Percentiles rank a stretch among this genome's conserved stretches.
phyloP scores from a whole-genome alignment of 2,797 vertebrate genomes.

The Lepilemur septentrionalis region DNA sequence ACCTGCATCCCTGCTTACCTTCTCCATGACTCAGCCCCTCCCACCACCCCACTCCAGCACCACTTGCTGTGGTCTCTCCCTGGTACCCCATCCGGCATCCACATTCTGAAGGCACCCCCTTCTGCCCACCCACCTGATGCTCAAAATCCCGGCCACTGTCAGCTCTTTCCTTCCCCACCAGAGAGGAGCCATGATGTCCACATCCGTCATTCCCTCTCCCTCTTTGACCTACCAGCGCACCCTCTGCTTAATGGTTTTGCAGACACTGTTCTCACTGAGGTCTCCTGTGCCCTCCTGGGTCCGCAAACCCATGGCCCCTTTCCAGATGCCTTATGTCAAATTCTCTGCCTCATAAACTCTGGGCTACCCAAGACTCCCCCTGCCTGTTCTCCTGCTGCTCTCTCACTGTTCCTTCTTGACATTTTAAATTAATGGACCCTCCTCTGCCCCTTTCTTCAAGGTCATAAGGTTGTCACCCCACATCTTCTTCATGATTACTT shows the following conservation, averaged over 20 bases:
- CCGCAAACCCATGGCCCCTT: no score
- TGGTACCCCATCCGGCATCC: fast-evolving
- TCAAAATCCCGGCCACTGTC: neutral
- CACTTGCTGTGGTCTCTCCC: no score
- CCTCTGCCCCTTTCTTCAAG: neutral
- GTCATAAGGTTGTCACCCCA: neutral
- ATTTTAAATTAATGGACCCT: neutral
- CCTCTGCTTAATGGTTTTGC: neutral
- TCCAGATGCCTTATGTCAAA: neutral
- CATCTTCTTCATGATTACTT: neutral
- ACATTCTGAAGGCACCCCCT: neutral
- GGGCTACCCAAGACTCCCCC: neutral
- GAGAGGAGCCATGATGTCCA: neutral
- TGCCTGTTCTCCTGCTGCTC: neutral
- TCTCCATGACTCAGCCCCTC: neutral
- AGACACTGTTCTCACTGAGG: neutral
- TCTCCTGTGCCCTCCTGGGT: neutral
- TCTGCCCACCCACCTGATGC: neutral
- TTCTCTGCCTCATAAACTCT: neutral
- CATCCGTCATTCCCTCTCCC: neutral
- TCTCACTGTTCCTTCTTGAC: neutral
- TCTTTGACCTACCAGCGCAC: fast-evolving
- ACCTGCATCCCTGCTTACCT: no score
- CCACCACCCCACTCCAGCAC: no score
- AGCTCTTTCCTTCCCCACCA: neutral